phyloP scores from a whole-genome alignment of 1,140 invertebrate species.

The Leptonema lineaticorne region DNA sequence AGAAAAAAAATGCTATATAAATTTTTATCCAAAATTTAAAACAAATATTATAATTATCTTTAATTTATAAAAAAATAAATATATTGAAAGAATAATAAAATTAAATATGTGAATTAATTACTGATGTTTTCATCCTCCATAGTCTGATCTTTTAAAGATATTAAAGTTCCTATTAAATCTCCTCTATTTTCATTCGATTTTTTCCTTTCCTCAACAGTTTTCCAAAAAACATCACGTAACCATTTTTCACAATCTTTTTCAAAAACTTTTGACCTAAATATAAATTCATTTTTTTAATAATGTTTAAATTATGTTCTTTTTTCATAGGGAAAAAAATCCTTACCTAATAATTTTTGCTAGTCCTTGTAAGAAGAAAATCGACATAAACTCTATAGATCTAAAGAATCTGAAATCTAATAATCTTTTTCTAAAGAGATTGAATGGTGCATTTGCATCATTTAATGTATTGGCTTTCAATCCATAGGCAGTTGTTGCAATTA shows the following conservation, averaged over 20 bases:
- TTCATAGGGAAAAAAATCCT: slow-evolving; percentile 6
- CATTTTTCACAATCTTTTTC: slow-evolving; percentile 39
- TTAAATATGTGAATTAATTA: slow-evolving; percentile 11
- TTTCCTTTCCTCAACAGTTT: slow-evolving; percentile 44
- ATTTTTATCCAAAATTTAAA: neutral
- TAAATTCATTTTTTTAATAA: neutral
- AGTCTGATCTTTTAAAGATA: slow-evolving; percentile 45
- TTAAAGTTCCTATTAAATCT: slow-evolving; percentile 49
- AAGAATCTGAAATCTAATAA: slow-evolving; percentile 40
- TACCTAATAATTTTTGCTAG: slow-evolving; percentile 38
- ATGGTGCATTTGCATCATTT: slow-evolving; percentile 47
- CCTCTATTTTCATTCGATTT: slow-evolving; percentile 42
- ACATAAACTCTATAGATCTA: slow-evolving; percentile 42
- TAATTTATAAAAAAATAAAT: neutral
- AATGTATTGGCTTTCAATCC: slow-evolving; percentile 55
- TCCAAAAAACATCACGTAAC: slow-evolving; percentile 44
- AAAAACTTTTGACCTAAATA: slow-evolving; percentile 39
- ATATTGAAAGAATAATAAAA: neutral
- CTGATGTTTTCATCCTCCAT: slow-evolving; percentile 34
- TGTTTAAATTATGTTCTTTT: neutral
- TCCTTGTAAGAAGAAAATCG: slow-evolving; percentile 45
- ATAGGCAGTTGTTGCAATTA: slow-evolving; percentile 57
- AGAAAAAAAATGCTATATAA: neutral
- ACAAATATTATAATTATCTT: neutral
- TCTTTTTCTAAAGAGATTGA: slow-evolving; percentile 44